These are phyloP conservation scores for Taenaris catops DNA, from an alignment of 2,888 invertebrate species.

Conservation along the genomic window DNA sequence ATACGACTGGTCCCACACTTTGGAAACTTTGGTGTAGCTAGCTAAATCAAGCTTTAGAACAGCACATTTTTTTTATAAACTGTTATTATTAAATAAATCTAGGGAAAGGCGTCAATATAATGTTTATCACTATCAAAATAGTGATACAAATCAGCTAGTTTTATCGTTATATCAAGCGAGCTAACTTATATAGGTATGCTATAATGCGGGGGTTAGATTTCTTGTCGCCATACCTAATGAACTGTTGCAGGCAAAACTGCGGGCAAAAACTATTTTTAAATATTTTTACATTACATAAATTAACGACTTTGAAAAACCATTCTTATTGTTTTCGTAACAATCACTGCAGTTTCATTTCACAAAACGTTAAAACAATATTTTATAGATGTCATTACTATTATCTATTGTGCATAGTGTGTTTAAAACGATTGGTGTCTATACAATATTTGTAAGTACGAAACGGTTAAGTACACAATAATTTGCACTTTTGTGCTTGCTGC, in stretches of 20 bases:
- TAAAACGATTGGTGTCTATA: too few relatives aligned
- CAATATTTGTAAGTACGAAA: too few relatives aligned
- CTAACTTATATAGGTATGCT: slow-evolving; percentile 10
- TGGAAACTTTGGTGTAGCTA: neutral
- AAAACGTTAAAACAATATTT: too few relatives aligned
- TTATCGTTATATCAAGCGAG: slow-evolving; percentile 6
- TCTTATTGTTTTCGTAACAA: too few relatives aligned
- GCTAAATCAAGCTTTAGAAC: slow-evolving; percentile 7
- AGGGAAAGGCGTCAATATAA: slow-evolving; percentile 2
- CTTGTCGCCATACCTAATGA: slow-evolving; percentile 11
- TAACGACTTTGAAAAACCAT: too few relatives aligned
- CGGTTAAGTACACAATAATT: too few relatives aligned
- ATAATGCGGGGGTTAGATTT: slow-evolving; percentile 7
- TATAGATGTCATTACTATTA: too few relatives aligned
- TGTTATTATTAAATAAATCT: slow-evolving; percentile 2
- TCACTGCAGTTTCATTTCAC: too few relatives aligned
- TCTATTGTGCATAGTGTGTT: too few relatives aligned
- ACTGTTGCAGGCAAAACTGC: slow-evolving; percentile 13
- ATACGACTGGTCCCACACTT: neutral
- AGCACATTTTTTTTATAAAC: neutral
- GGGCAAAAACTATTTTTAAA: slow-evolving; percentile 14
- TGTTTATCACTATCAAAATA: slow-evolving; percentile 3
- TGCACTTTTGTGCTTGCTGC: too few relatives aligned
- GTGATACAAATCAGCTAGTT: slow-evolving; percentile 4
- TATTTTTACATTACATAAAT: too few relatives aligned